phyloP scores from a whole-genome alignment of 2,888 invertebrate genomes.

The Hypercompe scribonia region DNA sequence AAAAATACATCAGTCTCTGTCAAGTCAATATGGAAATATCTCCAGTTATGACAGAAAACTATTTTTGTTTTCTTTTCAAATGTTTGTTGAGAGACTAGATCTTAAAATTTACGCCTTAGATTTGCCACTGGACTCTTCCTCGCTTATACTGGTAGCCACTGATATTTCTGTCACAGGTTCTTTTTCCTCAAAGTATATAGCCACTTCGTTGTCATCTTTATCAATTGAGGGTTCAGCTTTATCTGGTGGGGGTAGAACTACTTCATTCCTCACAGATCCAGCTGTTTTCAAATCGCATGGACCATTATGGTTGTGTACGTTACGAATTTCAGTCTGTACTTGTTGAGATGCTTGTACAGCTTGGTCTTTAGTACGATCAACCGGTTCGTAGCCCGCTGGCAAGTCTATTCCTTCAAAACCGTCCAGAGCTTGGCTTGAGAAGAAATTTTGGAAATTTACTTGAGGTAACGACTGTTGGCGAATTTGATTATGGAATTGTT shows the following conservation, averaged over 20 bases:
- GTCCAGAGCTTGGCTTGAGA: conserved; percentile 41
- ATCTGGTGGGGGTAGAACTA: conserved; percentile 74
- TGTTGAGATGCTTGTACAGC: conserved; percentile 64
- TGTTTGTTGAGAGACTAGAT: conserved; percentile 60
- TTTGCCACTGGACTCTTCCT: conserved; percentile 72
- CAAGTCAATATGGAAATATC: not conserved
- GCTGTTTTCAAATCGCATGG: conserved; percentile 80
- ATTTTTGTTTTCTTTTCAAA: conserved; percentile 6
- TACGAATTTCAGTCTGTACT: conserved; percentile 57
- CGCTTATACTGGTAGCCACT: conserved; percentile 81
- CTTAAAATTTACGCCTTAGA: conserved; percentile 58
- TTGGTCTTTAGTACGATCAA: conserved; percentile 74
- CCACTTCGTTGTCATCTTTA: conserved; percentile 86
- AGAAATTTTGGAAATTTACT: conserved; percentile 33
- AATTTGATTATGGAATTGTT: conserved; percentile 11
- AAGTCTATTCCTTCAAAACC: conserved; percentile 69
- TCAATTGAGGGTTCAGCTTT: conserved; percentile 69
- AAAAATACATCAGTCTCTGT: not conserved
- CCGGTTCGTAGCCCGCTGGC: conserved; percentile 79
- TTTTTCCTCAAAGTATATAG: conserved; percentile 83
- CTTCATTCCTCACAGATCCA: conserved; percentile 76
- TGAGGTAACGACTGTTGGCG: conserved; percentile 41
- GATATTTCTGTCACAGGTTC: conserved; percentile 82
- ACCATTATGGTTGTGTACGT: conserved; percentile 58
- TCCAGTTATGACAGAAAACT: not conserved